Evolutionary conservation across 2,797 vertebrate genomes (phyloP).

Genomic region (Phoeniculus purpureus): DNA sequence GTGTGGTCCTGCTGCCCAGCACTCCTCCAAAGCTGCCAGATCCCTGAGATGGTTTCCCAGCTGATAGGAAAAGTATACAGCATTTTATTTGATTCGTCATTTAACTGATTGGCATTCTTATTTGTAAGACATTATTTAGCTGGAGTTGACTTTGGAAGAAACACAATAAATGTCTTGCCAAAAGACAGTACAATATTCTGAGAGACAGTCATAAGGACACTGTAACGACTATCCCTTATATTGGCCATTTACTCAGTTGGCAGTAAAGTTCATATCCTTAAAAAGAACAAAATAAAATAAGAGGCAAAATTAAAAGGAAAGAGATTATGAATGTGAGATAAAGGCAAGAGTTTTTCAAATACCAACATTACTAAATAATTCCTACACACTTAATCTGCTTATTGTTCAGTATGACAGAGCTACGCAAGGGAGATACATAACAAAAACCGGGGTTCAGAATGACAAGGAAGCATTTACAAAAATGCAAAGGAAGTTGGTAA

Average conservation of each 20-base stretch:
- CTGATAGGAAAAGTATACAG: slow-evolving; percentile 67
- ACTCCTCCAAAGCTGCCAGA: slow-evolving; percentile 92
- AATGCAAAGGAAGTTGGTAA: background rate
- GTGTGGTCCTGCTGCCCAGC: slow-evolving; percentile 86
- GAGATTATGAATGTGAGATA: background rate
- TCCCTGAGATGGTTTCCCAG: slow-evolving; percentile 90
- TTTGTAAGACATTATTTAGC: background rate
- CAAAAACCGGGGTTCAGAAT: background rate
- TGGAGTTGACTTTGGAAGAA: slow-evolving; percentile 7
- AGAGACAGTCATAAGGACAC: background rate
- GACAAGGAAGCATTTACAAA: background rate
- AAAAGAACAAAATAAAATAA: background rate
- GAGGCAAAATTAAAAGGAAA: background rate
- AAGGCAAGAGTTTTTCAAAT: background rate
- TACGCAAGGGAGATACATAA: background rate
- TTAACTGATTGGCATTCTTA: background rate
- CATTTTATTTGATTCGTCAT: background rate
- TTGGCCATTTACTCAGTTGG: background rate
- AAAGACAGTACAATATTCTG: background rate
- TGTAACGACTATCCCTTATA: background rate
- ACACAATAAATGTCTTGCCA: background rate
- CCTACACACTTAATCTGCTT: background rate
- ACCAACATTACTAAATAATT: background rate
- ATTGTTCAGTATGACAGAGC: background rate
- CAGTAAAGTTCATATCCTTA: background rate